Base-by-base conservation (phyloP, 1,140 invertebrate species). In the Halictus rubicundus region DNA sequence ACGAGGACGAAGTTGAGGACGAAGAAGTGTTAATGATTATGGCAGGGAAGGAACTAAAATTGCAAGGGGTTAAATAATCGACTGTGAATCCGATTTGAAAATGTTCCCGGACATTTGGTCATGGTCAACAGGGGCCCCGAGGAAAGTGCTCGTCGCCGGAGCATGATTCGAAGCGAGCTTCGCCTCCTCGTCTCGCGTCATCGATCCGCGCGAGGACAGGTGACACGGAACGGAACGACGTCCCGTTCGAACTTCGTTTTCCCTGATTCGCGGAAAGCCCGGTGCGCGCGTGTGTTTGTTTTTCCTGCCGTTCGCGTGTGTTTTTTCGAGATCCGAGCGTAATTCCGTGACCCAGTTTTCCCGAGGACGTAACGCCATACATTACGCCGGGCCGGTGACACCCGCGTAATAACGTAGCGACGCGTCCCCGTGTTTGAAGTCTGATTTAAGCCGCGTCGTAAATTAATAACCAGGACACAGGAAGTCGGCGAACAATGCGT, bases 361-460 rank as follows among this genome's bases (percentile, higher is more conserved):
- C 1, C 46, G 5, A 16, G 32, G 42, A 59, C 63, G 46, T 19
- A 10, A 23, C 16, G 21, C 64, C n/a, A 16, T 75, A 42, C 46
- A 74, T 66, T 74, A 75, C 63, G 61, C 5, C 14, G 32, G 32
- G 37, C 10, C 16, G 23, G 49, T 59, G 73, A 75, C 76, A 60
- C 46, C 80, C 52, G 25, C 39, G 54, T 69, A 75, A 68, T 57
- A 75, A 59, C 49, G 46, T 57, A 23, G 37, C 42, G 32, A 52
- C 32, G 10, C 32, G 66, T 42, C 16, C 23, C 19, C 32, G 23
- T 19, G 64, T 68, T 75, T 68, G 63, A 75, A 75, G 73, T 75
- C 49, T 75, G 73, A 75, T 59, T 68, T 75, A 75, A 75, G 8
- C 73, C 23, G 37, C 8, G 23, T 59, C 64, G 73, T 68, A 75